Conservation (phyloP, 2,888 invertebrate species). For the Cartodere bifasciata region DNA sequence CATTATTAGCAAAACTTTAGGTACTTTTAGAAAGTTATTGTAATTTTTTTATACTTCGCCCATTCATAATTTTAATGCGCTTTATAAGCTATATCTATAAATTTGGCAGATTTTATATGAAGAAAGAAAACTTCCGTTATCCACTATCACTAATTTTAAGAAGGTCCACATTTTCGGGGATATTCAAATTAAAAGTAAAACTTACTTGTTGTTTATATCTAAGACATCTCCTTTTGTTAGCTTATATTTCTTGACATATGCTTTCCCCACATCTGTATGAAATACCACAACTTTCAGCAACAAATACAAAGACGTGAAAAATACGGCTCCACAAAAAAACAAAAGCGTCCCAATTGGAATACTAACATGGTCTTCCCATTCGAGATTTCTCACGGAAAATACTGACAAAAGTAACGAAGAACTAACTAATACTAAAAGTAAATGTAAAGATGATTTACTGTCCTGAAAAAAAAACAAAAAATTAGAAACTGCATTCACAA, state of each 20-base stretch:
- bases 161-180: too few species aligned
- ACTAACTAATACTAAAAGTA: conserved; percentile 8
- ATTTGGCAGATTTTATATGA: too few species aligned
- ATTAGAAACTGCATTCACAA: too few species aligned
- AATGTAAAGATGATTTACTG: conserved; percentile 11
- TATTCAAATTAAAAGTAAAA: too few species aligned
- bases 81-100: too few species aligned
- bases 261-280: conserved; percentile 45
- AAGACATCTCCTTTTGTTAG: conserved; percentile 53
- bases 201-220: conserved; percentile 66
- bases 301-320: conserved; percentile 55
- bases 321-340: conserved; percentile 50
- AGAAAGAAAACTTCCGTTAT: too few species aligned
- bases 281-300: conserved; percentile 48
- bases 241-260: conserved; percentile 49
- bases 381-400: conserved; percentile 28
- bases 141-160: too few species aligned
- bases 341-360: conserved; percentile 46
- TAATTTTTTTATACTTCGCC: too few species aligned
- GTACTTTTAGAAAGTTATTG: too few species aligned
- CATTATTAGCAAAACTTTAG: too few species aligned
- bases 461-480: conserved; percentile 10
- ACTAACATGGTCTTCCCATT: conserved; percentile 44
- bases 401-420: conserved; percentile 19
- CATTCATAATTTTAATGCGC: too few species aligned